Conservation (phyloP, 1,140 invertebrate species). For the Drosophila sechellia region DNA sequence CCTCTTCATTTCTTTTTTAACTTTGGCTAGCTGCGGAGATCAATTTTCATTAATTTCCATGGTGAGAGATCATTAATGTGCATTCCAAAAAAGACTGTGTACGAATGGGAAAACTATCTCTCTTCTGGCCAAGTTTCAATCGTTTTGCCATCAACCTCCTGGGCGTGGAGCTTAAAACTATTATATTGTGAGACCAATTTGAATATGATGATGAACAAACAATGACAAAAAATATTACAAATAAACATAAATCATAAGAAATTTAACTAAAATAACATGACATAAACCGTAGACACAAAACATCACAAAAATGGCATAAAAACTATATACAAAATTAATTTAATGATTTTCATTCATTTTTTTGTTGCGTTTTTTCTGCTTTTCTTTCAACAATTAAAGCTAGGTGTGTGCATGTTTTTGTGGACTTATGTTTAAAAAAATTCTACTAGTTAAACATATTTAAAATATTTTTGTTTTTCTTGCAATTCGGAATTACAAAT, state of each 20-base stretch:
- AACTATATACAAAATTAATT: constrained; percentile 68
- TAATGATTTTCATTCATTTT: constrained; percentile 12
- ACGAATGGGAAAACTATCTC: constrained; percentile 26
- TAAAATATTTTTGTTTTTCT: constrained; percentile 53
- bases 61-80: constrained; percentile 74
- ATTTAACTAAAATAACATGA: constrained; percentile 77
- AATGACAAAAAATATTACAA: constrained; percentile 67
- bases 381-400: constrained; percentile 78
- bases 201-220: constrained; percentile 63
- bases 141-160: constrained; percentile 47
- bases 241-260: constrained; percentile 63
- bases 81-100: constrained; percentile 55
- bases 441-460: constrained; percentile 73
- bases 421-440: constrained; percentile 53
- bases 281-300: constrained; percentile 68
- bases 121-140: constrained; percentile 39
- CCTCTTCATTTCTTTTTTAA: constrained; percentile 23
- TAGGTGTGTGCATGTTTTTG: constrained; percentile 54
- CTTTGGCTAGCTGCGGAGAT: constrained; percentile 78
- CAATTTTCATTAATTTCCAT: constrained; percentile 71
- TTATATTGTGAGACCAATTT: constrained; percentile 80
- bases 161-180: constrained; percentile 52
- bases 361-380: constrained; percentile 47
- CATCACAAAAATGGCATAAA: constrained; percentile 78
- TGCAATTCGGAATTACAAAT: constrained; percentile 74